A percentile compares a stretch with the other conserved stretches of the same genome.
These are phyloP conservation scores for Petrosia ficiformis DNA, from an alignment of 37 sponge, comb jelly and placozoan genomes.

Conservation along the genomic window DNA sequence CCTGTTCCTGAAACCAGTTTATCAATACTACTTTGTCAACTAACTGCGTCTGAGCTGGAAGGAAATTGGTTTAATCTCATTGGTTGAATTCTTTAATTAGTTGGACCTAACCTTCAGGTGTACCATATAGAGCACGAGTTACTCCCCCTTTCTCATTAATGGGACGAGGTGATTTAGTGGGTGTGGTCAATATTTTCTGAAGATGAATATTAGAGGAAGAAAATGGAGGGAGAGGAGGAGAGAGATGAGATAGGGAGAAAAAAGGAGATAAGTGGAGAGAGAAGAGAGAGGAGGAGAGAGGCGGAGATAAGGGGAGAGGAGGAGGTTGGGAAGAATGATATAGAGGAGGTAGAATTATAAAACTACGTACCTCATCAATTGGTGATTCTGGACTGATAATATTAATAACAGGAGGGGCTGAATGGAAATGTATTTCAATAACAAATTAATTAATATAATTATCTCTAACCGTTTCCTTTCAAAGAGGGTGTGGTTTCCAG, in stretches of 20 bases:
- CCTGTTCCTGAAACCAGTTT: slow-evolving; percentile 50
- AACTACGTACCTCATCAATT: no score
- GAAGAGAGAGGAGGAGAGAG: not conserved
- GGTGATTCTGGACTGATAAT: no score
- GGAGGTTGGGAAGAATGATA: no score
- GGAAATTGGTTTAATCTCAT: not conserved
- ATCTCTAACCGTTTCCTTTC: slow-evolving; percentile 34
- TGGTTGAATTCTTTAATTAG: not conserved
- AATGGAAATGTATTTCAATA: no score
- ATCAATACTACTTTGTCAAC: slow-evolving; percentile 25
- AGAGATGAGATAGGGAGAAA: no score
- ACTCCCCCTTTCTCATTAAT: not conserved
- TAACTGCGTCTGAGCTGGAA: slow-evolving; percentile 3
- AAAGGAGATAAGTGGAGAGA: no score
- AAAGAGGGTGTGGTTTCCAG: not conserved
- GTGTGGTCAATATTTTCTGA: not conserved
- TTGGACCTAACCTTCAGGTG: slow-evolving; percentile 22
- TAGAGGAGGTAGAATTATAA: no score
- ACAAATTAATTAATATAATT: no score
- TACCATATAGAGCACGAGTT: not conserved
- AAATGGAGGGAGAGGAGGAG: no score
- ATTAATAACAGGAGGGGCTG: not conserved
- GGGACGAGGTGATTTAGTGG: not conserved
- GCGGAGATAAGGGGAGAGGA: not conserved
- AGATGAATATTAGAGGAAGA: not conserved